Percentiles rank a stretch among this genome's conserved stretches.
Conservation (phyloP, 2,797 vertebrate genomes). For the Sarcoramphus papa region DNA sequence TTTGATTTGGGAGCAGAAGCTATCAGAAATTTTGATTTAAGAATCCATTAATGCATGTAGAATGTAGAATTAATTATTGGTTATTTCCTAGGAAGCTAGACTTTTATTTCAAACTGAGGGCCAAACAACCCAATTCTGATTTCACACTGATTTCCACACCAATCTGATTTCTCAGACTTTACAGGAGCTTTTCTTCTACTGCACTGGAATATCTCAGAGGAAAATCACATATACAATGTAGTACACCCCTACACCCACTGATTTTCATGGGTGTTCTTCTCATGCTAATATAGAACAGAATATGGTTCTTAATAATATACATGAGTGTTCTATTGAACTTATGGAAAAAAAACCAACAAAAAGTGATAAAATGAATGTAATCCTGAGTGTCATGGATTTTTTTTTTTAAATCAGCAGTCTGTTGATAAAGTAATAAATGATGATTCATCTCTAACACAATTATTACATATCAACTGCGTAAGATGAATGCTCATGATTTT, state of each 20-base stretch:
- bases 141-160: slow-evolving; percentile 54
- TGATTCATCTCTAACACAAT: slow-evolving; percentile 52
- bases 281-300: slow-evolving; percentile 33
- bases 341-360: background rate
- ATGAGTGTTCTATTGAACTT: slow-evolving; percentile 48
- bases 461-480: slow-evolving; percentile 40
- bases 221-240: slow-evolving; percentile 1
- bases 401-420: background rate
- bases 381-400: background rate
- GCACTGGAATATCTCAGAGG: slow-evolving; percentile 26
- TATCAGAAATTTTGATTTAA: slow-evolving; percentile 38
- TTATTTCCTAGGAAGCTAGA: slow-evolving; percentile 23
- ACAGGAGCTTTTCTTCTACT: background rate
- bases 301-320: slow-evolving; percentile 37
- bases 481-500: slow-evolving; percentile 33
- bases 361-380: slow-evolving; percentile 12
- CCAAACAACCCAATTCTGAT: slow-evolving; percentile 51
- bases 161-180: slow-evolving; percentile 14
- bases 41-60: slow-evolving; percentile 5
- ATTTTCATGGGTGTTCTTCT: slow-evolving; percentile 50
- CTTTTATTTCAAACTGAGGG: slow-evolving; percentile 41
- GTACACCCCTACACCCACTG: slow-evolving; percentile 13
- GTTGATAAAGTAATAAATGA: slow-evolving; percentile 63
- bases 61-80: slow-evolving; percentile 39
- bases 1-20: slow-evolving; percentile 34